These are phyloP conservation scores for Hetaerina titia DNA, from an alignment of 2,888 invertebrate species.

Conservation along the genomic window DNA sequence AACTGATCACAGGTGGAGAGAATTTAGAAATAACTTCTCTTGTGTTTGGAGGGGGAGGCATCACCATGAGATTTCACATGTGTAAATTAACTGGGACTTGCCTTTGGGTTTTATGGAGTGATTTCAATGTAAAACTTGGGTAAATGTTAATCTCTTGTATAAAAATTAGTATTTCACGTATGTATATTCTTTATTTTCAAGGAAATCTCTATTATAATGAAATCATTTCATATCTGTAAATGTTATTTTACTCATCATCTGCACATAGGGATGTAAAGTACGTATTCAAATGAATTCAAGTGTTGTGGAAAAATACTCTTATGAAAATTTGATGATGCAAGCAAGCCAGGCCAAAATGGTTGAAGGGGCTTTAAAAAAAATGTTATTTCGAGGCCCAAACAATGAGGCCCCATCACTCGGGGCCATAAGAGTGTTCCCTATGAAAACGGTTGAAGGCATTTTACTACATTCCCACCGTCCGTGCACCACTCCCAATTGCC, in stretches of 20 bases:
- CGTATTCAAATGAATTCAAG: background rate
- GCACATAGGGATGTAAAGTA: slow-evolving; percentile 38
- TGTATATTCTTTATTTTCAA: slow-evolving; percentile 7
- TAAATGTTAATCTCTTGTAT: slow-evolving; percentile 2
- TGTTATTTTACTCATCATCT: background rate
- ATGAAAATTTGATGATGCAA: slow-evolving; percentile 40
- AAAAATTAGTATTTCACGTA: background rate
- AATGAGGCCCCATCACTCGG: background rate
- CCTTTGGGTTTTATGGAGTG: slow-evolving; percentile 16
- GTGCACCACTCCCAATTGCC: slow-evolving; percentile 70
- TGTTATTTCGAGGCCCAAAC: background rate
- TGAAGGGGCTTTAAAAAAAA: slow-evolving; percentile 29
- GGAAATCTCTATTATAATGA: background rate
- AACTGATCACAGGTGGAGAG: background rate
- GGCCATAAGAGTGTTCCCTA: background rate
- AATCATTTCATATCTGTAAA: background rate
- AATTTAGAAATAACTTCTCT: background rate
- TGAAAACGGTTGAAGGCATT: slow-evolving; percentile 16
- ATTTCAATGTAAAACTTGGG: background rate
- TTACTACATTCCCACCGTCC: slow-evolving; percentile 67
- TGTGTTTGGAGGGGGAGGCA: background rate
- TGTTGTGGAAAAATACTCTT: slow-evolving; percentile 4
- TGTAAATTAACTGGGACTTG: slow-evolving; percentile 45
- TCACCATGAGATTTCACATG: slow-evolving; percentile 34
- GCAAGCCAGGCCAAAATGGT: slow-evolving; percentile 62